Base-by-base conservation (phyloP, 2,888 invertebrate genomes). In the Caenorhabditis uteleia region DNA sequence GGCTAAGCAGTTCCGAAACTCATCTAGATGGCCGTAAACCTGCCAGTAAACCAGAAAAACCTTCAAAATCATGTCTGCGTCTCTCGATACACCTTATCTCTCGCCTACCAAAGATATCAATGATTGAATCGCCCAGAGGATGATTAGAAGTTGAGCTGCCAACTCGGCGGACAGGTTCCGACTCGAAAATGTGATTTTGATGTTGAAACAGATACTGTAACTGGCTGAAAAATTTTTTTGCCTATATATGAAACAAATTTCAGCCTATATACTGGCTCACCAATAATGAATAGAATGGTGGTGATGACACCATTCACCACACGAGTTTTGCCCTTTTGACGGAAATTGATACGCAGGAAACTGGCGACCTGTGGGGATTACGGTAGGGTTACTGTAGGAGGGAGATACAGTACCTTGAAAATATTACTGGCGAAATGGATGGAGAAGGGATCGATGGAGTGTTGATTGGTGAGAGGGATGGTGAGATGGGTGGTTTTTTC, bases 31-130 rank as follows among this genome's bases (percentile, higher is more conserved):
- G 6, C 68, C 71, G 46, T 66, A 64, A 1, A 68, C 18, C 39
- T 71, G 71, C 71, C 71, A 71, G 36, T 71, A 68, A 20, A 68
- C 48, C 1, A 71, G 48, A 29, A 71, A 68, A 16, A 47, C 57
- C 51, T 51, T n/a, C 23, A 27, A 29, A 8, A 18, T 20, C 4
- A 6, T 18, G 4, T 40, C 20, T n/a, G 40, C 12, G 6, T 6
- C 6, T 12, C 4, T 5, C 6, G 20, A 40, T 18, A 12, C 6
- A n/a, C 4, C 16, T 31, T 14, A 10, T 14, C 26, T 20, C 16
- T 16, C 14, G 4, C 31, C 14, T 36, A 54, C 51, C 49, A 68
- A 51, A 4, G 71, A 66, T 14, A 68, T 66, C 1, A 71, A 54
- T 3, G 68, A 62, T 40, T 71, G 71, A 10, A 62, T 50, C 1